phyloP scores from a whole-genome alignment of 2,797 vertebrate genomes.

The Bradypus variegatus region DNA sequence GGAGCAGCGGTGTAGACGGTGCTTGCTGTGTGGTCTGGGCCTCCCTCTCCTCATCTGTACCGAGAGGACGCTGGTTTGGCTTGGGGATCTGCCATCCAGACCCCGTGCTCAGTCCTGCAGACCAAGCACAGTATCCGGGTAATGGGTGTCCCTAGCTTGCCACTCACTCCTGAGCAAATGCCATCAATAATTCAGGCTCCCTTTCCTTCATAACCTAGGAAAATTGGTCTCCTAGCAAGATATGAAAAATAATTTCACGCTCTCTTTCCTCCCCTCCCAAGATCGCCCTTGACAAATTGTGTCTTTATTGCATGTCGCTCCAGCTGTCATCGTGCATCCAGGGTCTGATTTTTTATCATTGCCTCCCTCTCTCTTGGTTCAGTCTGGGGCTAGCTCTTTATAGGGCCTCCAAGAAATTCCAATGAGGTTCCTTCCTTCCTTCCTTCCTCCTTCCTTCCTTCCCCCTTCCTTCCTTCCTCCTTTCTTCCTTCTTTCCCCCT shows the following conservation, averaged over 20 bases:
- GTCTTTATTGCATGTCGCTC: background rate
- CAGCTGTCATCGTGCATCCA: background rate
- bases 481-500: background rate
- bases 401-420: background rate
- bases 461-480: background rate
- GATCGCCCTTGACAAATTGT: background rate
- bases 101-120: background rate
- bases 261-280: slow-evolving; percentile 3
- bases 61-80: background rate
- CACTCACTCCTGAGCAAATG: background rate
- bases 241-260: slow-evolving; percentile 42
- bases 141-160: background rate
- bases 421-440: background rate
- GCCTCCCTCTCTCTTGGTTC: background rate
- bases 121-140: fast-evolving
- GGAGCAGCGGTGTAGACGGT: too few species aligned
- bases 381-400: background rate
- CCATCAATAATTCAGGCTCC: slow-evolving; percentile 27
- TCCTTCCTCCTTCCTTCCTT: background rate
- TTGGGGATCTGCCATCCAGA: background rate
- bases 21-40: background rate
- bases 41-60: background rate
- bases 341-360: background rate
- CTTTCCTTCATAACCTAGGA: slow-evolving; percentile 6
- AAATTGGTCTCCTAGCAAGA: slow-evolving; percentile 41